Evolutionary conservation across 2,888 invertebrate genomes (phyloP), one percentile per base, ranked within the genome.

Genomic region (Dioctria rufipes): DNA sequence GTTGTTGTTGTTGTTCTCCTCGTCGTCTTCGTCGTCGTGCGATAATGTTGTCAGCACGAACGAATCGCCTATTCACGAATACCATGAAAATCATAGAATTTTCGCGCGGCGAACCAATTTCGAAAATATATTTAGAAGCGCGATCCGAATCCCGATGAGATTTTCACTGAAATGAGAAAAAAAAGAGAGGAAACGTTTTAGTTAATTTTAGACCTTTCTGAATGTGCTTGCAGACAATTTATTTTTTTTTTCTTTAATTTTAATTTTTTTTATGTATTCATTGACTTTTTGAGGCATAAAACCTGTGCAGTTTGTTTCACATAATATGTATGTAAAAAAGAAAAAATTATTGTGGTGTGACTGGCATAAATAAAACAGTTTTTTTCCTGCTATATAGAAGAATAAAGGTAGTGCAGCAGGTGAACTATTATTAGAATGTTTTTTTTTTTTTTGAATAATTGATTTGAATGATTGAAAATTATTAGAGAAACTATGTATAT

Each of bases 71-170:
- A 43, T 42, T 71, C 42, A 60, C 60, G 8, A 73, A 37, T 37
- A 69, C 51, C 13, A 73, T 13, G 58, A 43, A 42, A 11, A 66
- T 43, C 8, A 43, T 5, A 63, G 63, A 77, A 77, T 42, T 77
- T 63, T 77, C 77, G 61, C 77, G 63, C 63, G 77, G 46, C 46
- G 77, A 77, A 77, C 61, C 77, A 37, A 77, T 63, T 63, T 77
- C 42, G 46, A 39, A 58, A 51, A 77, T 77, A 77, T 63, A 63
- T 77, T 77, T 77, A 77, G 77, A 63, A 42, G 37, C 63, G 46
- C 63, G 51, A 77, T 77, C 63, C 51, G 77, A 77, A 63, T 63
- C 77, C 77, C 63, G 63, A 77, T 49, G 77, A 63, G 77, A 25
- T 63, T 63, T 63, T 63, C 63, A 63, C 61, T 77, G 77, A 63